phyloP scores from a whole-genome alignment of 2,797 vertebrate genomes.

The Rhynchotus rufescens region DNA sequence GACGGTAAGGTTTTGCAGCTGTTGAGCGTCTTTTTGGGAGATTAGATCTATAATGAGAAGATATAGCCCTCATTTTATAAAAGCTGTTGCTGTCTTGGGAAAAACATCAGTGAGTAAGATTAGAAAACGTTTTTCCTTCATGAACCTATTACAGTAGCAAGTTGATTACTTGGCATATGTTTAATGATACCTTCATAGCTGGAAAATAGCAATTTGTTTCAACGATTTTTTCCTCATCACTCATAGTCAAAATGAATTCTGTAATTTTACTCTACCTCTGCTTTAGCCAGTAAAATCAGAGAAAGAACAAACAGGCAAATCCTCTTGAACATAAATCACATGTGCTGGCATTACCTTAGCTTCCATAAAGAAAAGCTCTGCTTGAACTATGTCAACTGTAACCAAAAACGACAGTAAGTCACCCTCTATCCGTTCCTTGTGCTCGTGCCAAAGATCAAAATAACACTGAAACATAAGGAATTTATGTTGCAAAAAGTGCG shows the following conservation, averaged over 20 bases:
- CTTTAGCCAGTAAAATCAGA: slow-evolving; percentile 29
- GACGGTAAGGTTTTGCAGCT: slow-evolving; percentile 78
- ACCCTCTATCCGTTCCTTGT: neutral
- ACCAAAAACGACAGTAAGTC: neutral
- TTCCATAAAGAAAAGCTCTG: neutral
- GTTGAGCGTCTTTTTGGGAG: slow-evolving; percentile 81
- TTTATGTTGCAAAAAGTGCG: neutral
- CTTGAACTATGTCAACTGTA: neutral
- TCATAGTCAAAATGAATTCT: slow-evolving; percentile 66
- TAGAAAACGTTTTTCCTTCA: slow-evolving; percentile 78
- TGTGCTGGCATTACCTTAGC: neutral
- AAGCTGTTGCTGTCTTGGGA: slow-evolving; percentile 82
- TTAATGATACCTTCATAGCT: slow-evolving; percentile 78
- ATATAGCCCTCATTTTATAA: slow-evolving; percentile 84
- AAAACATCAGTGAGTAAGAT: slow-evolving; percentile 78
- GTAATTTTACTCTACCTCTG: slow-evolving; percentile 27
- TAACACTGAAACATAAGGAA: neutral
- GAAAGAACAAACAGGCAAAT: neutral
- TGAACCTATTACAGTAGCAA: slow-evolving; percentile 76
- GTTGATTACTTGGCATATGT: slow-evolving; percentile 79
- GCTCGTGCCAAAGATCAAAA: neutral
- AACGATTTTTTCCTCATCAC: slow-evolving; percentile 72
- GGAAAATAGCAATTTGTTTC: slow-evolving; percentile 78
- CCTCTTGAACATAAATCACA: neutral
- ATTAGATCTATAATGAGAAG: slow-evolving; percentile 85